Conservation (phyloP, 2,888 invertebrate genomes). For the Eledona agricola region DNA sequence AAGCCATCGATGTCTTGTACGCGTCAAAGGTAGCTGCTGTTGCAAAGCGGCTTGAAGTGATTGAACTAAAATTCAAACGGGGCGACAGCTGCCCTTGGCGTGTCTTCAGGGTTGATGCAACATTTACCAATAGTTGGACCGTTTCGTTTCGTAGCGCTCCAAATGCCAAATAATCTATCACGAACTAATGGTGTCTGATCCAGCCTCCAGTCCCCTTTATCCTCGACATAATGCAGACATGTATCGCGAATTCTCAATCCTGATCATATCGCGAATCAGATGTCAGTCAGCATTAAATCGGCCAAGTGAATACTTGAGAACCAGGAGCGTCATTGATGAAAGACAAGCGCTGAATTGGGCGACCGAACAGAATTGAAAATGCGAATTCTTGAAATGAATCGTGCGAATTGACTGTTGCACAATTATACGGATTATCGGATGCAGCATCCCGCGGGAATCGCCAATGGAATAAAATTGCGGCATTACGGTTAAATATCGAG, state of each 20-base stretch:
- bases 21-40: conserved; percentile 50
- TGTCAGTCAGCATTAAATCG: conserved; percentile 49
- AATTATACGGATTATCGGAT: conserved; percentile 10
- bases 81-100: conserved; percentile 43
- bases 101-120: conserved; percentile 17
- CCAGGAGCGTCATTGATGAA: conserved; percentile 42
- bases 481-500: conserved; percentile 10
- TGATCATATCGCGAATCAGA: conserved; percentile 49
- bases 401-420: too few species aligned
- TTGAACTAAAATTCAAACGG: conserved; percentile 49
- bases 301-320: conserved; percentile 44
- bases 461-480: conserved; percentile 14
- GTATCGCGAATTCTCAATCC: conserved; percentile 39
- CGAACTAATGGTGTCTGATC: background rate
- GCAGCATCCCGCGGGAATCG: conserved; percentile 16
- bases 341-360: conserved; percentile 40
- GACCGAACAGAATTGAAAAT: conserved; percentile 54
- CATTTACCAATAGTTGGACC: conserved; percentile 23
- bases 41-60: conserved; percentile 42
- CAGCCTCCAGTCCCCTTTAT: conserved; percentile 24
- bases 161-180: background rate
- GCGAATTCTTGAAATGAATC: conserved; percentile 54
- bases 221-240: conserved; percentile 39
- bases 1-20: conserved; percentile 44
- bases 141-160: conserved; percentile 11